A percentile compares a stretch with the other conserved stretches of the same genome.
Conservation (phyloP, 1,140 invertebrate species). For the Hyposmocoma kahamanoa region DNA sequence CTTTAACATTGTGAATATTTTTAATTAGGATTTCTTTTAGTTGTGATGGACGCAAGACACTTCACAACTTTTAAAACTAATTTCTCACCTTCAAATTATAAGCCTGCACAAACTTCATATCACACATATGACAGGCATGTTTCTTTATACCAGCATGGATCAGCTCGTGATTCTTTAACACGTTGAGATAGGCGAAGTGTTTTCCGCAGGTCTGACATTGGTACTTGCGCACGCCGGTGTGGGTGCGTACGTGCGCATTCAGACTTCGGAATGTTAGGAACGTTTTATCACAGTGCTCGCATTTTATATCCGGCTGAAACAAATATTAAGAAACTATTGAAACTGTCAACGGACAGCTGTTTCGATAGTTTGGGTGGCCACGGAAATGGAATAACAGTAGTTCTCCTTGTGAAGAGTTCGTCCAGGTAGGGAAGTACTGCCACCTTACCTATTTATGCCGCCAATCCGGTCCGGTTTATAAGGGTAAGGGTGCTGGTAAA, state of each 20-base stretch:
- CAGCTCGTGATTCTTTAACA: conserved; percentile 68
- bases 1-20: too few relatives aligned
- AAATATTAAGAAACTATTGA: background rate
- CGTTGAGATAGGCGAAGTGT: conserved; percentile 75
- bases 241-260: conserved; percentile 82
- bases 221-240: conserved; percentile 87
- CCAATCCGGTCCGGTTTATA: too few relatives aligned
- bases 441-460: too few relatives aligned
- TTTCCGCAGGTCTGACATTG: conserved; percentile 85
- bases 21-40: too few relatives aligned
- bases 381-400: too few relatives aligned
- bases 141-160: conserved; percentile 64
- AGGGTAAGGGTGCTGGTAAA: too few relatives aligned
- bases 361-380: too few relatives aligned
- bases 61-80: too few relatives aligned
- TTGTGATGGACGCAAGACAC: too few relatives aligned
- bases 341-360: too few relatives aligned
- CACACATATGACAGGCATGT: conserved; percentile 64
- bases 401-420: too few relatives aligned
- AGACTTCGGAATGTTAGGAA: conserved; percentile 58
- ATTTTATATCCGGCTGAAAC: conserved; percentile 67
- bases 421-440: too few relatives aligned
- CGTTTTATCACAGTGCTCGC: conserved; percentile 63
- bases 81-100: conserved; percentile 63
- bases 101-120: conserved; percentile 63